Conservation (phyloP, 2,797 vertebrate species). For the Pseudochirops cupreus region DNA sequence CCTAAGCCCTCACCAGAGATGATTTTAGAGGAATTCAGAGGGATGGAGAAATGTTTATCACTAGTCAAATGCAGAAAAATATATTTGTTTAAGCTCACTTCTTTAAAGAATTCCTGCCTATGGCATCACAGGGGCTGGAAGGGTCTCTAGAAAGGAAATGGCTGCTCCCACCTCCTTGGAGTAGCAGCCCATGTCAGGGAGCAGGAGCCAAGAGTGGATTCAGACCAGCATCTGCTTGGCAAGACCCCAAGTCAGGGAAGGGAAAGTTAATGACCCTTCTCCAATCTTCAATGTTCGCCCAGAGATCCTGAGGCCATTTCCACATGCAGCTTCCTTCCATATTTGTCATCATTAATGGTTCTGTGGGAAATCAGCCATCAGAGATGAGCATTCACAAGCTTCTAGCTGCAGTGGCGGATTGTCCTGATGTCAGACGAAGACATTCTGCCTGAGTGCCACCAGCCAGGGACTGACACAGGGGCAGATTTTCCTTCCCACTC, state of each 20-base stretch:
- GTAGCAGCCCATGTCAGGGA: not conserved
- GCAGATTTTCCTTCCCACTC: constrained; percentile 36
- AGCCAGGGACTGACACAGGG: not conserved
- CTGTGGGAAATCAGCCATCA: constrained; percentile 67
- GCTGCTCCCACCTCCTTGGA: not conserved
- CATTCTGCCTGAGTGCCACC: constrained; percentile 19
- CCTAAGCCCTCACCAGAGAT: not conserved
- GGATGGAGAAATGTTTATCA: constrained; percentile 14
- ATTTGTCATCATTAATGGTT: constrained; percentile 64
- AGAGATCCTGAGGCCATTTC: constrained; percentile 50
- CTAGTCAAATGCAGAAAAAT: not conserved
- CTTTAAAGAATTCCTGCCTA: constrained; percentile 25
- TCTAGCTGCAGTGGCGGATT: constrained; percentile 12
- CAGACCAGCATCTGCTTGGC: constrained; percentile 19
- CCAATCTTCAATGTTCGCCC: constrained; percentile 23
- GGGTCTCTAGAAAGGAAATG: constrained; percentile 35
- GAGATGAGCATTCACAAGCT: constrained; percentile 52
- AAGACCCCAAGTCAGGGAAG: constrained; percentile 31
- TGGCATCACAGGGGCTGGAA: not conserved
- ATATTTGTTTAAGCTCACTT: constrained; percentile 15
- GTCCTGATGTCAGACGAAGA: constrained; percentile 53
- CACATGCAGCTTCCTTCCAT: constrained; percentile 47
- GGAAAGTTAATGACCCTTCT: constrained; percentile 51
- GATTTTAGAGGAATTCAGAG: constrained; percentile 24
- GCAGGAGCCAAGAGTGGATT: constrained; percentile 10